Percentiles rank a stretch among this genome's conserved stretches.
phyloP scores from a whole-genome alignment of 2,888 invertebrate species.

The Conomelus anceps region DNA sequence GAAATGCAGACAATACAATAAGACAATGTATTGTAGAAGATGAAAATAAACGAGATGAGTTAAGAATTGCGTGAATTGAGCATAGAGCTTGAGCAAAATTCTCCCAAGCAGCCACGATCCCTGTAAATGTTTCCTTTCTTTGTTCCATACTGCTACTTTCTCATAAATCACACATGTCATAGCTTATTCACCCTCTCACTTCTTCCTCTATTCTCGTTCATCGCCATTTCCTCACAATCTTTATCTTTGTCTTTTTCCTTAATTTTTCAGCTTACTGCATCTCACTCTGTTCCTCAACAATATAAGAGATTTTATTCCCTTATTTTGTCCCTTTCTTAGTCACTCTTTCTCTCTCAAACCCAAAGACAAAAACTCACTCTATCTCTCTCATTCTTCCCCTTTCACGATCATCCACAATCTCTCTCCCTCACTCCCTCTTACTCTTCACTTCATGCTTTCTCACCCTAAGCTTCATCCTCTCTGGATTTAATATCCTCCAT shows the following conservation, averaged over 20 bases:
- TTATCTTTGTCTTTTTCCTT: neutral
- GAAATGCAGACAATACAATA: too few relatives aligned
- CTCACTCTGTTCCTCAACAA: neutral
- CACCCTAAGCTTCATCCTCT: neutral
- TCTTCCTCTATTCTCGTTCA: neutral
- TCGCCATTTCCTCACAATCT: neutral
- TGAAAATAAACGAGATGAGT: neutral
- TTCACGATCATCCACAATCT: too few relatives aligned
- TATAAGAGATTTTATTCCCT: too few relatives aligned
- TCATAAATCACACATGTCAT: neutral
- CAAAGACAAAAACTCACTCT: too few relatives aligned
- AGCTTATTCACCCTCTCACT: neutral
- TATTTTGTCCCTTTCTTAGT: too few relatives aligned
- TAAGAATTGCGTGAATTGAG: neutral
- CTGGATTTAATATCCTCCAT: neutral
- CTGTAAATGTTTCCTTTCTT: neutral
- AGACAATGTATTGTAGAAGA: too few relatives aligned
- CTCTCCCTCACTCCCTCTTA: too few relatives aligned
- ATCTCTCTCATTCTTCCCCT: neutral
- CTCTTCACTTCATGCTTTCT: neutral
- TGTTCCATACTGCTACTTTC: neutral
- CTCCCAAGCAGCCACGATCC: neutral
- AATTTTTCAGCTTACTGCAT: too few relatives aligned
- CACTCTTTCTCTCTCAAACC: too few relatives aligned
- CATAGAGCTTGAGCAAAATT: neutral